Evolutionary conservation across 2,888 invertebrate species (phyloP).

Genomic region (Amphipyra tragopoginis): DNA sequence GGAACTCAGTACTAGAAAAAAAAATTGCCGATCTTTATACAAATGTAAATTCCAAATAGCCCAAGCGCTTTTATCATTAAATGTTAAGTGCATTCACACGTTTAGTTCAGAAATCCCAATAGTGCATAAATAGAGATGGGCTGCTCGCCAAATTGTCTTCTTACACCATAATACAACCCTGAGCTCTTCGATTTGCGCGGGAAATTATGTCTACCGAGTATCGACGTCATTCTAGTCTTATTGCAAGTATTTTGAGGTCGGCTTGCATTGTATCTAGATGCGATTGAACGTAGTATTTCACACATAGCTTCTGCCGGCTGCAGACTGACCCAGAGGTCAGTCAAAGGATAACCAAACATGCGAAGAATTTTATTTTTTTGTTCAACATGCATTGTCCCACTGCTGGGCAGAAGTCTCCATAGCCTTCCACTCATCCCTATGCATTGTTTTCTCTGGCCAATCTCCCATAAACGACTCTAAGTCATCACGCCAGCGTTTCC

Average conservation of each 20-base stretch:
- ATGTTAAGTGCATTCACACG: conserved; percentile 25
- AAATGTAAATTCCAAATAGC: background rate
- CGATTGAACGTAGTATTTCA: background rate
- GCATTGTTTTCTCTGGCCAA: too few species aligned
- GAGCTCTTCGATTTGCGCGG: conserved; percentile 23
- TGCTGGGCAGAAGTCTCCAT: too few species aligned
- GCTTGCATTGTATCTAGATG: background rate
- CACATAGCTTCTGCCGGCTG: background rate
- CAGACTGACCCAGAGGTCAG: too few species aligned
- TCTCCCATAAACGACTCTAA: too few species aligned
- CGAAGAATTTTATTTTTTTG: too few species aligned
- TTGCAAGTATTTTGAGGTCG: conserved; percentile 11
- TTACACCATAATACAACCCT: conserved; percentile 33
- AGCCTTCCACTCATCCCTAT: too few species aligned
- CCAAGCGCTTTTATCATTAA: conserved; percentile 12
- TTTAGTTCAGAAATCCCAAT: conserved; percentile 37
- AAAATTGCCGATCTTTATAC: background rate
- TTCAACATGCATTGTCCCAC: too few species aligned
- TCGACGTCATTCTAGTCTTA: conserved; percentile 30
- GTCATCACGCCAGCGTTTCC: too few species aligned
- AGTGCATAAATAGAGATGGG: conserved; percentile 49
- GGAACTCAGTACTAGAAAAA: background rate
- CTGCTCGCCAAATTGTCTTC: conserved; percentile 40
- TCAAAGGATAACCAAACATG: too few species aligned
- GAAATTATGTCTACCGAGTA: conserved; percentile 14